phyloP scores from a whole-genome alignment of 2,888 invertebrate species.

The Conus canariensis region DNA sequence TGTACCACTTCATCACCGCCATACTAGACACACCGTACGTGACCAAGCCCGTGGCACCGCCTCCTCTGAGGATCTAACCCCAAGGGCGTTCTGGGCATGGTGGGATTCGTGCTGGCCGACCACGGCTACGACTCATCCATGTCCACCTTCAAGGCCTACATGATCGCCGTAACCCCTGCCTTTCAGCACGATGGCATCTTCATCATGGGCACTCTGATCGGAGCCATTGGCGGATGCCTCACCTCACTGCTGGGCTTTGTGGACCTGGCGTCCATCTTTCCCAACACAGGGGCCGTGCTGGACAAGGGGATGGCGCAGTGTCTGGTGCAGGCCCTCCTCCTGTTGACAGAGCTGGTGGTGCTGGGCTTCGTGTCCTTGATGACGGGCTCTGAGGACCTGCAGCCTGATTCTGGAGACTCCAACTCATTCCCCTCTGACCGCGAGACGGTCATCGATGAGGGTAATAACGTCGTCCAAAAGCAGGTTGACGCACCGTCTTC shows the following conservation, averaged over 20 bases:
- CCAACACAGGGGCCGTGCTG: not conserved
- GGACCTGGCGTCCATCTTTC: constrained; percentile 22
- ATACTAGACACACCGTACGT: too few relatives aligned
- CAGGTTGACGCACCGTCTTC: too few relatives aligned
- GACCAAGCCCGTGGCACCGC: too few relatives aligned
- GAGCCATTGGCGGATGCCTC: constrained; percentile 36
- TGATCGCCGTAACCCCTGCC: constrained; percentile 32
- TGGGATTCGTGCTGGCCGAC: constrained; percentile 20
- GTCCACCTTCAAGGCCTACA: constrained; percentile 35
- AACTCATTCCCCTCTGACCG: not conserved
- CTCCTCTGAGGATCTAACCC: not conserved
- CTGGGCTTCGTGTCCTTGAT: not conserved
- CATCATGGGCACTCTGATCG: constrained; percentile 27
- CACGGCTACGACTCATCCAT: constrained; percentile 38
- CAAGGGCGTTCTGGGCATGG: constrained; percentile 24
- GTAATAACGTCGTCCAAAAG: not conserved
- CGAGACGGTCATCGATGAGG: not conserved
- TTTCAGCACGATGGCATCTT: constrained; percentile 32
- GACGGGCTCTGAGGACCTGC: constrained; percentile 21
- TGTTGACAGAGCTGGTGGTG: not conserved
- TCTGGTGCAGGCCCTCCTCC: constrained; percentile 1
- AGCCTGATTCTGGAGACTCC: not conserved
- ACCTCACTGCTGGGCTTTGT: constrained; percentile 34
- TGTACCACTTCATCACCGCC: too few relatives aligned
- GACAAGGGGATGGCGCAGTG: constrained; percentile 37